Percentiles rank a stretch among this genome's conserved stretches.
Evolutionary conservation across 2,797 vertebrate genomes (phyloP).

Genomic region (Macroramphosus scolopax): DNA sequence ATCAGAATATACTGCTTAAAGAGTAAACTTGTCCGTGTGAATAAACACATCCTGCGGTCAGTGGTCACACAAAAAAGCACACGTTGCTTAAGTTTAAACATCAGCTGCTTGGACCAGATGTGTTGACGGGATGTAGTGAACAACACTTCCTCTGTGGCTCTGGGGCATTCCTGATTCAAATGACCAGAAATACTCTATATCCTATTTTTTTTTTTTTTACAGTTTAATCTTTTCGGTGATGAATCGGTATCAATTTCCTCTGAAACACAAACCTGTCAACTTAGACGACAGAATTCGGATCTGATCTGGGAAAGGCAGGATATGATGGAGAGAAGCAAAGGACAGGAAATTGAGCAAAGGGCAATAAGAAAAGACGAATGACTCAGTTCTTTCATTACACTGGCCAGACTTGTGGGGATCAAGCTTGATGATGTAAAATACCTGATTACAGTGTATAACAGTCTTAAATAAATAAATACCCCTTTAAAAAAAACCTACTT

Average conservation of each 20-base stretch:
- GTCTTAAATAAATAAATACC: not conserved
- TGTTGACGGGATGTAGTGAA: slow-evolving; percentile 43
- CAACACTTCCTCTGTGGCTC: slow-evolving; percentile 45
- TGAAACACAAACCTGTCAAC: too few species aligned
- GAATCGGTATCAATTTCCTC: too few species aligned
- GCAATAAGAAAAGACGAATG: slow-evolving; percentile 6
- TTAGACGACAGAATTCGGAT: too few species aligned
- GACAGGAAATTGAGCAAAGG: slow-evolving; percentile 17
- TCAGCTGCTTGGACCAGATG: slow-evolving; percentile 28
- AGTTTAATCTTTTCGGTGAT: not conserved
- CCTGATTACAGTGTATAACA: too few species aligned
- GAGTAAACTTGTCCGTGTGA: not conserved
- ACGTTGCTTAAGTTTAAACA: not conserved
- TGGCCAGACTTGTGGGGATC: slow-evolving; percentile 4
- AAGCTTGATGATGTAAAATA: slow-evolving; percentile 6
- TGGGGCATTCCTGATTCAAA: not conserved
- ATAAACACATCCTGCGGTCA: slow-evolving; percentile 5
- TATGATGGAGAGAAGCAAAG: not conserved
- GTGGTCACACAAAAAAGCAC: slow-evolving; percentile 12
- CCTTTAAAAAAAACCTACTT: not conserved
- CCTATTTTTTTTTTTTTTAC: not conserved
- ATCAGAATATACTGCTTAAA: not conserved
- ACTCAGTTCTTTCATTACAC: slow-evolving; percentile 21
- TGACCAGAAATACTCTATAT: slow-evolving; percentile 1
- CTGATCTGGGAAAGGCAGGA: not conserved